phyloP scores from a whole-genome alignment of 1,140 invertebrate species.

The Drosophila sp. region DNA sequence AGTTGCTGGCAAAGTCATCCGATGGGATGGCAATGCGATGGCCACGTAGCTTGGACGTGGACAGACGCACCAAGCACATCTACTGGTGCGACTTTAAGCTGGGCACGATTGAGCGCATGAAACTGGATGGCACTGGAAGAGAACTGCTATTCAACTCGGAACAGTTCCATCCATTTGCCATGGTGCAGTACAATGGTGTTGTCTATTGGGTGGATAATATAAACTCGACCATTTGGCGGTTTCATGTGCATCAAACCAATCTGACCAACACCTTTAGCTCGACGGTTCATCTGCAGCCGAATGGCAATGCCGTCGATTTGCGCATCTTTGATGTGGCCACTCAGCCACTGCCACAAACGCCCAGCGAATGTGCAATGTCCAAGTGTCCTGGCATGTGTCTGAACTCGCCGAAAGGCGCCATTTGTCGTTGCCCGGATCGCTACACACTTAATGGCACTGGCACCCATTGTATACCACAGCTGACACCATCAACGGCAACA shows the following conservation, averaged over 20 bases:
- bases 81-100: constrained; percentile 90
- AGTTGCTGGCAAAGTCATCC: constrained; percentile 85
- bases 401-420: constrained; percentile 73
- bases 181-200: constrained; percentile 87
- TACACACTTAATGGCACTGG: constrained; percentile 76
- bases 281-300: constrained; percentile 61
- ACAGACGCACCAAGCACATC: constrained; percentile 89
- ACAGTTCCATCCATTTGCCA: constrained; percentile 89
- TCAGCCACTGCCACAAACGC: constrained; percentile 50
- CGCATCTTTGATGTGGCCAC: constrained; percentile 70
- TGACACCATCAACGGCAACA: constrained; percentile 38
- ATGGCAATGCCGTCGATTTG: constrained; percentile 61
- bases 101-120: constrained; percentile 89
- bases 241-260: constrained; percentile 61
- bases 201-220: constrained; percentile 90
- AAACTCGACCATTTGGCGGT: constrained; percentile 68
- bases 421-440: constrained; percentile 81
- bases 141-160: constrained; percentile 87
- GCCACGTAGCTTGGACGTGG: constrained; percentile 95
- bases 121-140: constrained; percentile 89
- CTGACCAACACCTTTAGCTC: constrained; percentile 60
- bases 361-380: constrained; percentile 67
- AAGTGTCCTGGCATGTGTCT: constrained; percentile 82
- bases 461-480: constrained; percentile 72
- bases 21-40: constrained; percentile 87